Evolutionary conservation across 2,113 vertebrate genomes (phyloP).

Genomic region (Synodontis membranacea): DNA sequence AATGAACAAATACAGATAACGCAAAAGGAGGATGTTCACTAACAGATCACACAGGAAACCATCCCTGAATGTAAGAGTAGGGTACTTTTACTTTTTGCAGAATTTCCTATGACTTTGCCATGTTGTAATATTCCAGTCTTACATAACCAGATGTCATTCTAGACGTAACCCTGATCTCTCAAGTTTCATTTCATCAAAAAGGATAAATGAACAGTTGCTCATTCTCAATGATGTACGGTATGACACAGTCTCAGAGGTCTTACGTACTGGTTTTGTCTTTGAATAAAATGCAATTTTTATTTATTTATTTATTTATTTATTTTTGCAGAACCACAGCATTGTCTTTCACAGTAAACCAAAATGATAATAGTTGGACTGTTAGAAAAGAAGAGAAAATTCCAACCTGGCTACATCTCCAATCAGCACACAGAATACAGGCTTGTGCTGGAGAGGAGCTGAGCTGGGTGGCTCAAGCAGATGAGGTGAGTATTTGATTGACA

Average conservation of each 20-base stretch:
- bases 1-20: background rate
- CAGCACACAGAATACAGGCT: slow-evolving; percentile 64
- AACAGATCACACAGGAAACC: background rate
- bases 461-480: slow-evolving; percentile 66
- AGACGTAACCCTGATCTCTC: background rate
- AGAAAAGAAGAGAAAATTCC: slow-evolving; percentile 48
- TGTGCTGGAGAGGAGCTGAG: slow-evolving; percentile 45
- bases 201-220: background rate
- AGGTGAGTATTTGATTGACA: slow-evolving; percentile 69
- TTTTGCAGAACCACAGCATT: background rate
- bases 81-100: slow-evolving; percentile 31
- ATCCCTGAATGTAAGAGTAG: background rate
- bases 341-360: background rate
- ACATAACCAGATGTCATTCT: slow-evolving; percentile 21
- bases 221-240: background rate
- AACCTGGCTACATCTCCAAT: slow-evolving; percentile 68
- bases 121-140: slow-evolving; percentile 37
- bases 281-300: background rate
- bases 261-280: background rate
- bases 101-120: slow-evolving; percentile 5
- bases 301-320: background rate
- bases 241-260: background rate
- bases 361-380: background rate
- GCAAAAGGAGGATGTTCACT: background rate
- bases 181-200: background rate